Conservation (phyloP, 2,888 invertebrate genomes). For the Chaitophorus viminalis region DNA sequence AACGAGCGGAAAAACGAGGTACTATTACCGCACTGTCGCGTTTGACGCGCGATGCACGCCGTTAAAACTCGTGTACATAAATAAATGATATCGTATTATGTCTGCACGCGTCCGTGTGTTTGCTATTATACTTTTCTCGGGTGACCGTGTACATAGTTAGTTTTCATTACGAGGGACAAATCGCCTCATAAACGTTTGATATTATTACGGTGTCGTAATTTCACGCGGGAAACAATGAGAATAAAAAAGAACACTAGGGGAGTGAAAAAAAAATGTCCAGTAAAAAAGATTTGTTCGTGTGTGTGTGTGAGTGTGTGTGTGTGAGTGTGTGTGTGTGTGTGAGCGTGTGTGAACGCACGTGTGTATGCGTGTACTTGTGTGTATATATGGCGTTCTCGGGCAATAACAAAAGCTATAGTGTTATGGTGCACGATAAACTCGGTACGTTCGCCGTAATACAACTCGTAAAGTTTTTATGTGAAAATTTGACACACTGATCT, state of each 20-base stretch:
- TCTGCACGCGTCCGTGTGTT: too few relatives aligned
- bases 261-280: neutral
- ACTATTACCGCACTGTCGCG: neutral
- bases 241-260: constrained; percentile 22
- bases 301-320: neutral
- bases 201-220: constrained; percentile 50
- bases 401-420: constrained; percentile 57
- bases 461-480: constrained; percentile 54
- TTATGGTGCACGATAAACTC: constrained; percentile 48
- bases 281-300: neutral
- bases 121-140: neutral
- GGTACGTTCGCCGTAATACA: constrained; percentile 30
- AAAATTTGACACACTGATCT: constrained; percentile 48
- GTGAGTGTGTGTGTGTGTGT: neutral
- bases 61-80: neutral
- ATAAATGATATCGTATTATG: neutral
- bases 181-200: constrained; percentile 55
- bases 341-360: neutral
- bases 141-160: neutral
- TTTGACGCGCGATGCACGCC: neutral
- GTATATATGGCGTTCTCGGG: neutral
- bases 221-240: constrained; percentile 11
- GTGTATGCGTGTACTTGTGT: too few relatives aligned
- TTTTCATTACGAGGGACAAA: constrained; percentile 49
- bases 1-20: neutral